phyloP scores from a whole-genome alignment of 2,113 vertebrate species.

The Rhea pennata region DNA sequence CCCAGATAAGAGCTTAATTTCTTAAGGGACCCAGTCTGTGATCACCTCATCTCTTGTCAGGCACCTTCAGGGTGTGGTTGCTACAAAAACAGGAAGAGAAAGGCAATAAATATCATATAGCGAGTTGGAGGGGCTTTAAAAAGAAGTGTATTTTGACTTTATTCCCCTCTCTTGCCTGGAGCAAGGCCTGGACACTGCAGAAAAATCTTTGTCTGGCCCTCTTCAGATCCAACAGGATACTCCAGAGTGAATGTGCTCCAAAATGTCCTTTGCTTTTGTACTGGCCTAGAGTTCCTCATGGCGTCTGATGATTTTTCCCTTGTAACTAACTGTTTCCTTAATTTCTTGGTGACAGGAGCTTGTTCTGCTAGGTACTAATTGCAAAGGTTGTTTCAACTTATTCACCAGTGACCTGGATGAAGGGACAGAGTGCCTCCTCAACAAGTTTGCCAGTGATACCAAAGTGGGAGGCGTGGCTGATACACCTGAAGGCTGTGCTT shows the following conservation, averaged over 20 bases:
- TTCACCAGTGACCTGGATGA: too few species aligned
- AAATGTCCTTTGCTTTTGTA: rapidly evolving
- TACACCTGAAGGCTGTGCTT: too few species aligned
- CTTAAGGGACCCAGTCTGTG: background rate
- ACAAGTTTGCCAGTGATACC: too few species aligned
- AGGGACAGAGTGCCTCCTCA: too few species aligned
- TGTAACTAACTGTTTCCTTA: conserved; percentile 19
- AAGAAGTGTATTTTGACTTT: background rate
- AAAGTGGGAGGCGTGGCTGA: too few species aligned
- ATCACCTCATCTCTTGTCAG: background rate
- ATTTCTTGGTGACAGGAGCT: conserved; percentile 40
- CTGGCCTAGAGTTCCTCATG: background rate
- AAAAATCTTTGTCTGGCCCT: background rate
- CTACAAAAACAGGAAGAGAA: background rate
- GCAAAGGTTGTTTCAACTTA: background rate
- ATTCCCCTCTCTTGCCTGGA: background rate
- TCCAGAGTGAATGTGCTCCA: background rate
- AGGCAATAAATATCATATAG: background rate
- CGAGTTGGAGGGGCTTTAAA: background rate
- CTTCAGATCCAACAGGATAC: background rate
- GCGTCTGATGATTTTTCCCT: background rate
- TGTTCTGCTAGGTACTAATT: conserved; percentile 64
- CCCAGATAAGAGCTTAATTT: background rate
- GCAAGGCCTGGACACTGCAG: background rate
- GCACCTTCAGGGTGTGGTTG: background rate